Conservation (phyloP, 2,888 invertebrate species). For the Rhyacophila evoluta region DNA sequence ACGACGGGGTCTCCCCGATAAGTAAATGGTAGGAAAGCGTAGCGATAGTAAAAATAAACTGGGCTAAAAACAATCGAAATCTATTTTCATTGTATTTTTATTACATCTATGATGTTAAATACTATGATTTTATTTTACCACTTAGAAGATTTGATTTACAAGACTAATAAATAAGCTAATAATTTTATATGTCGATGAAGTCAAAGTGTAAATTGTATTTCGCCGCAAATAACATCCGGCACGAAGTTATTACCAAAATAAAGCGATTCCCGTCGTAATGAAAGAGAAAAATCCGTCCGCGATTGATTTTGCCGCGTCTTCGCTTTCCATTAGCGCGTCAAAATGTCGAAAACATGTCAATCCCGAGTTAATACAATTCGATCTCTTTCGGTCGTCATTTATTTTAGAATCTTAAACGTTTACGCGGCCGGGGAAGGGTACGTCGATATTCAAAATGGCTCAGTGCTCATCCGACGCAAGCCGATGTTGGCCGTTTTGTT, state of each 20-base stretch:
- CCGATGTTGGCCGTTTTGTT: background rate
- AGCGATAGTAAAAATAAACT: no score
- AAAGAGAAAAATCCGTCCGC: background rate
- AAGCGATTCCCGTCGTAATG: background rate
- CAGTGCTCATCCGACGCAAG: background rate
- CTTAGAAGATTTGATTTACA: no score
- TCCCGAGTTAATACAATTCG: background rate
- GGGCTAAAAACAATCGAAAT: no score
- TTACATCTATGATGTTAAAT: no score
- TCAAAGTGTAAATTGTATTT: background rate
- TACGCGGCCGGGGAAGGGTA: background rate
- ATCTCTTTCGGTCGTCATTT: background rate
- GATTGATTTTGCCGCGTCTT: background rate
- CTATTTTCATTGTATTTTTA: no score
- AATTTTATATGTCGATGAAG: background rate
- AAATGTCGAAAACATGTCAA: conserved; percentile 20
- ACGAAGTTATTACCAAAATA: background rate
- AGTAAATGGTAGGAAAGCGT: no score
- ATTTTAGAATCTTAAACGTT: background rate
- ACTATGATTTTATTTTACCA: no score
- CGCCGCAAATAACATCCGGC: background rate
- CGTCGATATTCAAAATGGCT: background rate
- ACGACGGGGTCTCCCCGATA: no score
- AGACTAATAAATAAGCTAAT: no score
- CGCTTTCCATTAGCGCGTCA: conserved; percentile 13